Evolutionary conservation across 2,888 invertebrate genomes (phyloP), one percentile per base, ranked within the genome.

Genomic region (Eupithecia insigniata): DNA sequence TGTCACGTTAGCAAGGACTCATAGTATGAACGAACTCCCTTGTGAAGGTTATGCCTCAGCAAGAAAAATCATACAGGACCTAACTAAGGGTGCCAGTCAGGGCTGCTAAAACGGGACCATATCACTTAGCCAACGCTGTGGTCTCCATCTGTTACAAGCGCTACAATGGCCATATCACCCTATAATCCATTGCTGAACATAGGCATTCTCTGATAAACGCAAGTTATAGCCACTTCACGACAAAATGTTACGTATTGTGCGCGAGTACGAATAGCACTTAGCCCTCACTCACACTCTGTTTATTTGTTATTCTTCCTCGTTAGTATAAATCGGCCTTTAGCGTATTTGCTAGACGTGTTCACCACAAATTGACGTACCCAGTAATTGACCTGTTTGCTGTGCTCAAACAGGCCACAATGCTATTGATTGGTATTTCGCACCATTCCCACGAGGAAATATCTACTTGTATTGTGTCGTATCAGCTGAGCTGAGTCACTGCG

Each of bases 361-460:
- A 51, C 58, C 58, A 60, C 58, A 60, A 60, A 26, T 30, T 60
- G 60, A 30, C 60, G 8, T 30, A 60, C 18, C 28, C 3, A 60
- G 81, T 84, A 87, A 88, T 86, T 85, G 84, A 87, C 86, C 86
- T 87, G 87, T 87, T 87, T 84, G 83, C 81, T 78, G 80, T 81
- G 32, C 60, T 69, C 80, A 81, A 73, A 80, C 78, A 72, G 75
- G 74, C 71, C 73, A 77, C 73, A 78, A 74, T 72, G 60, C 75
- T 78, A 79, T 79, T 78, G 78, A 81, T 76, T 78, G 78, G 72
- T 78, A 78, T 77, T 78, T 75, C 68, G 55, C 78, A 76, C 70
- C 43, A 69, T 71, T 70, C 73, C 64, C 73, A 73, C 71, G 74
- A 75, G 75, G 73, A 69, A 67, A 73, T 77, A 62, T 5, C 60